A percentile compares a stretch with the other conserved stretches of the same genome.
Conservation (phyloP, 2,888 invertebrate species). For the Poecilus cupreus region DNA sequence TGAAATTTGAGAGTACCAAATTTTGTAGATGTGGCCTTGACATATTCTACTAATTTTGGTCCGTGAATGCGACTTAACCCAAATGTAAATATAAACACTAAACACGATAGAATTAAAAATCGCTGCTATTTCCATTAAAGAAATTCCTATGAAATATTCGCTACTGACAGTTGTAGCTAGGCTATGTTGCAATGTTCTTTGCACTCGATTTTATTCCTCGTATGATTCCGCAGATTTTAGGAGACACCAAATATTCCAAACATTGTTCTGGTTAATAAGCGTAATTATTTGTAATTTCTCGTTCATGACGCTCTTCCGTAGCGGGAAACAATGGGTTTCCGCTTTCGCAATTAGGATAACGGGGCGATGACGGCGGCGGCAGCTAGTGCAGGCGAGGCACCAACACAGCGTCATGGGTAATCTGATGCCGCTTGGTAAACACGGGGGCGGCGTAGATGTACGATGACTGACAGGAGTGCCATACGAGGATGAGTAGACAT, state of each 20-base stretch:
- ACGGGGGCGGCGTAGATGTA: neutral
- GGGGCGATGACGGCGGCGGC: neutral
- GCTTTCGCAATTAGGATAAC: conserved; percentile 21
- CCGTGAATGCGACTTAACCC: too few species aligned
- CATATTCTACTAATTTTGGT: too few species aligned
- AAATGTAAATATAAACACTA: too few species aligned
- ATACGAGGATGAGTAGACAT: neutral
- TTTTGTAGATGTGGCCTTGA: too few species aligned
- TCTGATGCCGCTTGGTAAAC: neutral
- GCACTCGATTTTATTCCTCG: too few species aligned
- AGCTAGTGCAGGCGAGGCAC: neutral
- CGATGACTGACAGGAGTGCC: neutral
- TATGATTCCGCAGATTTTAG: too few species aligned
- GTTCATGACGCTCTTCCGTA: neutral
- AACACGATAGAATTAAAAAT: too few species aligned
- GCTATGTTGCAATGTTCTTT: too few species aligned
- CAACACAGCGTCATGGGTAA: neutral
- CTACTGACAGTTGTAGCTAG: too few species aligned
- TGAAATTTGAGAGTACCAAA: too few species aligned
- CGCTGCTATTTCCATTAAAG: too few species aligned
- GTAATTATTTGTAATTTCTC: conserved; percentile 24
- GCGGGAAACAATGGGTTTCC: conserved; percentile 14
- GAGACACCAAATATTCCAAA: neutral
- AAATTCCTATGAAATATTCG: too few species aligned
- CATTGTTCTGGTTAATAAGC: neutral